These are phyloP conservation scores for Pemphredon lugubris DNA, from an alignment of 2,888 invertebrate genomes.

Conservation along the genomic window DNA sequence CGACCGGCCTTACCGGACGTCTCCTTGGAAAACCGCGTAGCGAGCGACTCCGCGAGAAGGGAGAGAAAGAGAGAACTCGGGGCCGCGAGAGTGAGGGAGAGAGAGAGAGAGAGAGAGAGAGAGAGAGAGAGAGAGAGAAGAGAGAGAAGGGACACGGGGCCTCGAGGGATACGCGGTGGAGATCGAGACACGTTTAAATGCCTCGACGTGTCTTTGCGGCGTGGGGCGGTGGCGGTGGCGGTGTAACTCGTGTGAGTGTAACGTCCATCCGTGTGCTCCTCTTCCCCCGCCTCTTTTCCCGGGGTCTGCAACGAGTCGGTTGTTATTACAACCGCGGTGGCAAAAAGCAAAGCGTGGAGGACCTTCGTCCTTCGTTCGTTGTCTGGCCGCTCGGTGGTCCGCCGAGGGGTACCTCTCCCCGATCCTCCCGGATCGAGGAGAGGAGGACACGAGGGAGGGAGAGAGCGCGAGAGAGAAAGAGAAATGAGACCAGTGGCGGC, in stretches of 20 bases:
- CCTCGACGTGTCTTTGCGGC: constrained; percentile 48
- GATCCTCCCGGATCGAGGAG: background rate
- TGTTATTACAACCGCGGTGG: constrained; percentile 68
- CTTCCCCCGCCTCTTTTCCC: constrained; percentile 18
- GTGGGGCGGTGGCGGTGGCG: constrained; percentile 9
- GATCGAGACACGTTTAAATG: constrained; percentile 58
- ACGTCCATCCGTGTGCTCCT: too few relatives aligned
- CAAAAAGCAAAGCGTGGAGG: constrained; percentile 61
- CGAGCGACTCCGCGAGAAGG: background rate
- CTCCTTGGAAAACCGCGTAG: constrained; percentile 7
- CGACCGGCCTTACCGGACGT: constrained; percentile 2
- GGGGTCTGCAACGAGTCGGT: constrained; percentile 52
- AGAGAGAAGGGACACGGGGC: constrained; percentile 9
- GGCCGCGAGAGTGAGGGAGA: constrained; percentile 13
- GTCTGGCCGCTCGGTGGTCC: constrained; percentile 50
- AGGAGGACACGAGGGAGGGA: constrained; percentile 11
- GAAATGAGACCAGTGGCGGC: constrained; percentile 11
- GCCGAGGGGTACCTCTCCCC: constrained; percentile 4
- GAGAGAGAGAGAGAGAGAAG: background rate
- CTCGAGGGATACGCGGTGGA: background rate
- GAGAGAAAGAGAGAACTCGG: constrained; percentile 17
- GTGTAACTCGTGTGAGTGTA: background rate
- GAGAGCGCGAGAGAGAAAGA: constrained; percentile 25
- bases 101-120: constrained; percentile 4
- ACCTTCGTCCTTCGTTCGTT: constrained; percentile 63